phyloP scores from a whole-genome alignment of 2,888 invertebrate genomes.

The Acleris literana region DNA sequence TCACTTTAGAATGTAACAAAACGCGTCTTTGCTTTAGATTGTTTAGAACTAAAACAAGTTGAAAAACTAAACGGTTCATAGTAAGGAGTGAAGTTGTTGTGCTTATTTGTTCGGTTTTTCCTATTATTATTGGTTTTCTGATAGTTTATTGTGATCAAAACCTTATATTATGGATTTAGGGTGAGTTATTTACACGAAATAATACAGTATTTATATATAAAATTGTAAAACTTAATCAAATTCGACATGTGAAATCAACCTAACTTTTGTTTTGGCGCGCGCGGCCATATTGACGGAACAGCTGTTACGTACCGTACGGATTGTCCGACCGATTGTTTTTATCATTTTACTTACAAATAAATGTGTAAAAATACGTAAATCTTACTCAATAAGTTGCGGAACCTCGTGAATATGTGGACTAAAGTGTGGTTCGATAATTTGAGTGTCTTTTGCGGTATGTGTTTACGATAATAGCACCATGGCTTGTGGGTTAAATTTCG shows the following conservation, averaged over 20 bases:
- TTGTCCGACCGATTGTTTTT: constrained; percentile 63
- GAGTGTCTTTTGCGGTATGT: constrained; percentile 49
- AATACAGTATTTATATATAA: constrained; percentile 23
- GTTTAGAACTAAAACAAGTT: background rate
- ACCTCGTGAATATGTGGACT: constrained; percentile 52
- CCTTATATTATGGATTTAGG: constrained; percentile 54
- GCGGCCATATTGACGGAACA: constrained; percentile 79
- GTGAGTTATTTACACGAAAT: constrained; percentile 51
- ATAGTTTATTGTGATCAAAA: constrained; percentile 30
- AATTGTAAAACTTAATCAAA: constrained; percentile 16
- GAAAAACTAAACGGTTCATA: constrained; percentile 15
- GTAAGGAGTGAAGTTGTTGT: background rate
- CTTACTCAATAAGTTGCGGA: constrained; percentile 46
- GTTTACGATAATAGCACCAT: constrained; percentile 57
- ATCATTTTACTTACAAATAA: constrained; percentile 56
- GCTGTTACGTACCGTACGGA: constrained; percentile 68
- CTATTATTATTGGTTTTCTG: constrained; percentile 9
- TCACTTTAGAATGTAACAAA: background rate
- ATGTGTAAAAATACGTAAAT: constrained; percentile 45
- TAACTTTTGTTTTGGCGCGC: constrained; percentile 76
- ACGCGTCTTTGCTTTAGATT: background rate
- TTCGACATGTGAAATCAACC: constrained; percentile 31
- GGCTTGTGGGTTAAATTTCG: constrained; percentile 72
- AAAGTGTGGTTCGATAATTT: constrained; percentile 45
- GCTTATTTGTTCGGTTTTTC: constrained; percentile 5